phyloP scores from a whole-genome alignment of 2,113 vertebrate species.

The Ahaetulla prasina region DNA sequence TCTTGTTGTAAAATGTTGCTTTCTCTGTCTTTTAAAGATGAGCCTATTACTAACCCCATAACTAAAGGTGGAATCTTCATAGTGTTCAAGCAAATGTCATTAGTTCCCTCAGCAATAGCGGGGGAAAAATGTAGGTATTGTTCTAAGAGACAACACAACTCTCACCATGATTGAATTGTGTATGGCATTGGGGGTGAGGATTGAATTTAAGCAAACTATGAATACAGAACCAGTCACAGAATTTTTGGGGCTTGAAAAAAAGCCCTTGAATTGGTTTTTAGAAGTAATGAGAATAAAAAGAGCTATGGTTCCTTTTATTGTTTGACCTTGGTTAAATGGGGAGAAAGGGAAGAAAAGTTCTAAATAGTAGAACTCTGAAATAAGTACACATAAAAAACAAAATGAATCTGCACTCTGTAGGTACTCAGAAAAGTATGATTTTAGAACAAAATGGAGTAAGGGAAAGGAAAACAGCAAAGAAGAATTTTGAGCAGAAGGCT shows the following conservation, averaged over 20 bases:
- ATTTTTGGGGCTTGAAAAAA: not conserved
- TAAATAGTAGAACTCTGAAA: not conserved
- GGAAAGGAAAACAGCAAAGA: not conserved
- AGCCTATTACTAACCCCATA: not conserved
- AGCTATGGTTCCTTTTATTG: not conserved
- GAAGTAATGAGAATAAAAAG: not conserved
- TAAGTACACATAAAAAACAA: not conserved
- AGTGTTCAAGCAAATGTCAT: not conserved
- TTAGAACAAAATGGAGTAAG: not conserved
- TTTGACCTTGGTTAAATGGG: not conserved
- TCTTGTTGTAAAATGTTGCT: not conserved
- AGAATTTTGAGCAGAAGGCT: not conserved
- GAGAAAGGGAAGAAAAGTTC: not conserved
- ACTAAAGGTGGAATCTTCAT: not conserved
- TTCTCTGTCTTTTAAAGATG: not conserved
- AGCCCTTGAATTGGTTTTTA: not conserved
- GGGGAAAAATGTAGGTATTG: not conserved
- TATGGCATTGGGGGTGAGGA: not conserved
- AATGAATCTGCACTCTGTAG: not conserved
- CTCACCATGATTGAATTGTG: not conserved
- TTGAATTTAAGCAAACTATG: conserved; percentile 1
- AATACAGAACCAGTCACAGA: fast-evolving
- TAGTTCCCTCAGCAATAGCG: fast-evolving
- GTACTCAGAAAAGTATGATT: not conserved
- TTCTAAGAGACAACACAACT: not conserved